These are phyloP conservation scores for Pterocles gutturalis DNA, from an alignment of 2,113 vertebrate species.

Conservation along the genomic window DNA sequence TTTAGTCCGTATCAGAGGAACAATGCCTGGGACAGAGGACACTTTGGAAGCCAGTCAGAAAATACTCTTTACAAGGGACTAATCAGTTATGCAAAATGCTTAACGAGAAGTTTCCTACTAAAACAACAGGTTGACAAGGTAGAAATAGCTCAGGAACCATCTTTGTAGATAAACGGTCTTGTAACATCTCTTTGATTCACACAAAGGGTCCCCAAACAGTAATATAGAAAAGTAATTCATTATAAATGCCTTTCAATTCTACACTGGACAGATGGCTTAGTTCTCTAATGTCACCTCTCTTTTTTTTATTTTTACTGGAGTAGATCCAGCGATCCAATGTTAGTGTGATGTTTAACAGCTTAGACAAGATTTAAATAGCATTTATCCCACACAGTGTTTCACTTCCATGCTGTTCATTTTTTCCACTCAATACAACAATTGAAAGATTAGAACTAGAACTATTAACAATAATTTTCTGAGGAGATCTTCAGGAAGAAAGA, in stretches of 20 bases:
- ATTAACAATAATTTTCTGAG: neutral
- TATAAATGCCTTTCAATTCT: conserved; percentile 65
- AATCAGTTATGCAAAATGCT: conserved; percentile 49
- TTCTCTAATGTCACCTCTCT: conserved; percentile 73
- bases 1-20: neutral
- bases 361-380: conserved; percentile 69
- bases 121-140: conserved; percentile 6
- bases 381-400: conserved; percentile 59
- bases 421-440: conserved; percentile 12
- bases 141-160: conserved; percentile 38
- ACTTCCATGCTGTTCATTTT: conserved; percentile 69
- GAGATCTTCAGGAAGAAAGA: neutral
- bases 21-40: neutral
- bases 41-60: neutral
- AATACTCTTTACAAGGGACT: conserved; percentile 27
- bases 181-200: conserved; percentile 14
- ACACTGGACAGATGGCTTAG: conserved; percentile 77
- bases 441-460: neutral
- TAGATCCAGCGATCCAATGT: conserved; percentile 64
- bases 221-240: conserved; percentile 1
- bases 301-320: conserved; percentile 29
- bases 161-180: neutral
- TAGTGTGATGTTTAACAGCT: conserved; percentile 64
- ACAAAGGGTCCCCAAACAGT: neutral
- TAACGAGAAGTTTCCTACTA: neutral